A percentile compares a stretch with the other conserved stretches of the same genome.
Conservation (phyloP, 2,888 invertebrate genomes). For the Rhopalosiphum nymphaeae region DNA sequence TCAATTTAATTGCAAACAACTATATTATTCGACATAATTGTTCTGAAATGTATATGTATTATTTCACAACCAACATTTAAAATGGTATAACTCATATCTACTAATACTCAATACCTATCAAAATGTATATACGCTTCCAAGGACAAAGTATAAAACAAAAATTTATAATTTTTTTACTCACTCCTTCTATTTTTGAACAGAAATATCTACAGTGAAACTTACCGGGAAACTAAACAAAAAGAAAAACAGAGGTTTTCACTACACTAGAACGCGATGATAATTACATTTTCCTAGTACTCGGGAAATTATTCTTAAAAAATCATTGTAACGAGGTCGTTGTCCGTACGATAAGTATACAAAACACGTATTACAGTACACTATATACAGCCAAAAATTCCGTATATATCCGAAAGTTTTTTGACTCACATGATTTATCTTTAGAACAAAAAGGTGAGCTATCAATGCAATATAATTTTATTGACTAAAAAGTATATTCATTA, state of each 20-base stretch:
- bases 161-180: constrained; percentile 9
- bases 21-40: background rate
- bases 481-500: background rate
- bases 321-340: constrained; percentile 38
- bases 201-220: constrained; percentile 7
- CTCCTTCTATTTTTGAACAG: background rate
- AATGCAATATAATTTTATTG: background rate
- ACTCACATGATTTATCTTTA: background rate
- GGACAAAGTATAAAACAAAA: background rate
- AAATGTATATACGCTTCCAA: constrained; percentile 3
- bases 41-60: background rate
- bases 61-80: background rate
- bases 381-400: background rate
- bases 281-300: constrained; percentile 21
- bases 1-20: background rate
- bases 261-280: constrained; percentile 5
- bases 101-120: background rate
- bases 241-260: constrained; percentile 29
- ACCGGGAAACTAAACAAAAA: constrained; percentile 14
- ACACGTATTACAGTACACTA: background rate
- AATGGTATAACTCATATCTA: background rate
- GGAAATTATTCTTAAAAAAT: background rate
- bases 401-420: background rate
- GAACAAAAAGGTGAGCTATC: background rate
- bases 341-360: background rate